Conservation (phyloP, 2,113 vertebrate genomes). For the Prunella himalayana region DNA sequence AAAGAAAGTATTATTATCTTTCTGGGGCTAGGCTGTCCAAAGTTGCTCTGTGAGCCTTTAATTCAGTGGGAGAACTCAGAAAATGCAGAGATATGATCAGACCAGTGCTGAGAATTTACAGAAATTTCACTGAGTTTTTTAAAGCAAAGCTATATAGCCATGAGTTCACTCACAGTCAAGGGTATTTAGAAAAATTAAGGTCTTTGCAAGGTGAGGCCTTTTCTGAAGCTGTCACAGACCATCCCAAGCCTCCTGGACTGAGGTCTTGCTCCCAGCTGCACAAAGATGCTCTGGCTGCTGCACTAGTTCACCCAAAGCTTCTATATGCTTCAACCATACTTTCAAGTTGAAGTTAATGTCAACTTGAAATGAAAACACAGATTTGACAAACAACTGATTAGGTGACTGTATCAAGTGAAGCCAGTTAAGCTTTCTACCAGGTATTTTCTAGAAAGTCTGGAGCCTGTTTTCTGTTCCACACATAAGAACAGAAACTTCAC, state of each 20-base stretch:
- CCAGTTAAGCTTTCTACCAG: not conserved
- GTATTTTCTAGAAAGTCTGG: not conserved
- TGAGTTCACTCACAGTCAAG: not conserved
- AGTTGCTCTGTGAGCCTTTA: not conserved
- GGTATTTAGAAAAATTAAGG: not conserved
- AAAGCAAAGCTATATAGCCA: not conserved
- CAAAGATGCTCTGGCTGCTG: not conserved
- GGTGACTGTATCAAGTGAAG: not conserved
- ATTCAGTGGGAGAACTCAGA: not conserved
- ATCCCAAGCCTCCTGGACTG: not conserved
- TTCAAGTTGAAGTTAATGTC: not conserved
- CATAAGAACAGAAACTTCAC: not conserved
- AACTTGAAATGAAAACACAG: not conserved
- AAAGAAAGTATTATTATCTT: not conserved
- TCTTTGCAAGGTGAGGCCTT: not conserved
- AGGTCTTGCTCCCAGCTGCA: not conserved
- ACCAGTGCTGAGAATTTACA: not conserved
- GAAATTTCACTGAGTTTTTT: not conserved
- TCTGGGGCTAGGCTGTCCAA: not conserved
- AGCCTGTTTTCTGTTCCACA: not conserved
- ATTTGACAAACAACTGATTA: not conserved
- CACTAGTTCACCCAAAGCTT: not conserved
- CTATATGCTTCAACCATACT: not conserved
- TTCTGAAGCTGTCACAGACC: not conserved
- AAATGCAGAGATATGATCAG: not conserved